Conservation (phyloP, 2,888 invertebrate genomes). For the Eupelmus urozonus region DNA sequence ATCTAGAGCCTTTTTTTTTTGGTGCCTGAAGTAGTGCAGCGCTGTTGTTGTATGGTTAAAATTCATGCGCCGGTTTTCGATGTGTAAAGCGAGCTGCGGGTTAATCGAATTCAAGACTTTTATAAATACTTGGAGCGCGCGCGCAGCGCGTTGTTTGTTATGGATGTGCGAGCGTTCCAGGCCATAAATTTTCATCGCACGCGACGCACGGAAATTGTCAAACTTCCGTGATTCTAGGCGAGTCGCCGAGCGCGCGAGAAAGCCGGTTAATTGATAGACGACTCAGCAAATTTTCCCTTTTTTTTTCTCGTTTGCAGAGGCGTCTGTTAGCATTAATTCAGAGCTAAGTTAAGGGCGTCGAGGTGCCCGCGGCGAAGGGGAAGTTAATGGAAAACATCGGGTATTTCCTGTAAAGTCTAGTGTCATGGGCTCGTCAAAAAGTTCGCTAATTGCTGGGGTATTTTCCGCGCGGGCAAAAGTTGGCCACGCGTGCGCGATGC, state of each 20-base stretch:
- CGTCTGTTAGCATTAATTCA: slow-evolving; percentile 23
- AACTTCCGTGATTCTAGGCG: slow-evolving; percentile 25
- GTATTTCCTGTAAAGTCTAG: neutral
- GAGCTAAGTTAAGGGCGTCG: neutral
- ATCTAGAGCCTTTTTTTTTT: too few species aligned
- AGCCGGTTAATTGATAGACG: slow-evolving; percentile 46
- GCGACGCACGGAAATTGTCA: slow-evolving; percentile 33
- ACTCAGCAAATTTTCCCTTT: slow-evolving; percentile 22
- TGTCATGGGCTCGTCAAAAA: slow-evolving; percentile 42
- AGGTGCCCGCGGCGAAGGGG: neutral
- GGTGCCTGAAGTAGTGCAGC: neutral
- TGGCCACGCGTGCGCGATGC: neutral
- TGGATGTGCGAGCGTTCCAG: neutral
- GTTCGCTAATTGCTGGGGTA: slow-evolving; percentile 55
- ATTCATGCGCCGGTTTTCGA: slow-evolving; percentile 24
- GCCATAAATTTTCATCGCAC: slow-evolving; percentile 35
- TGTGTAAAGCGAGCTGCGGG: neutral
- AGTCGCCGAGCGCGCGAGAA: neutral
- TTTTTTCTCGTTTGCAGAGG: neutral
- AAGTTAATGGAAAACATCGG: slow-evolving; percentile 44
- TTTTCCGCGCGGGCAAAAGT: slow-evolving; percentile 35
- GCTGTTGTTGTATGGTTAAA: slow-evolving; percentile 15
- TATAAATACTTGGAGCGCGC: slow-evolving; percentile 39
- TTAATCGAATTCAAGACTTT: slow-evolving; percentile 51
- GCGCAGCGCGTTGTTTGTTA: neutral